These are phyloP conservation scores for Hybognathus amarus DNA, from an alignment of 2,797 vertebrate species.

Conservation along the genomic window DNA sequence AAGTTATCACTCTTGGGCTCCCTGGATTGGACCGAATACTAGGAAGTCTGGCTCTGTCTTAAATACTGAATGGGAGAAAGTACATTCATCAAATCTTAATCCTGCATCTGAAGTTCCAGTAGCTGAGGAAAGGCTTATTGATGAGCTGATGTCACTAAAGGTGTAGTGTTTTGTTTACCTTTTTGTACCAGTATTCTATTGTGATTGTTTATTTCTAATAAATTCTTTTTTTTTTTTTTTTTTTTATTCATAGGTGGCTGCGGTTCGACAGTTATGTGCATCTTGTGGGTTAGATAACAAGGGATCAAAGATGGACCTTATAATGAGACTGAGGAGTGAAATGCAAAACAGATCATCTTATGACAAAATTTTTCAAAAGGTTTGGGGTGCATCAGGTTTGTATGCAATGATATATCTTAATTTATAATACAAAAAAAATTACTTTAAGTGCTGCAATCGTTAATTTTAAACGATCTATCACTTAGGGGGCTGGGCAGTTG, in stretches of 20 bases:
- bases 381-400: constrained; percentile 6
- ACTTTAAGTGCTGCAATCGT: not conserved
- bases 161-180: not conserved
- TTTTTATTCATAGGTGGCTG: not conserved
- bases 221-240: not conserved
- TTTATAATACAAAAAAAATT: not conserved
- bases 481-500: not conserved
- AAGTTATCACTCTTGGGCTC: too few relatives aligned
- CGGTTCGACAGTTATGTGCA: not conserved
- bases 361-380: too few relatives aligned
- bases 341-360: not conserved
- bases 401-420: not conserved
- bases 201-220: not conserved
- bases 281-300: constrained; percentile 3
- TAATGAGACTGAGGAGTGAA: constrained; percentile 8
- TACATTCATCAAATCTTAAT: too few relatives aligned
- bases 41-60: too few relatives aligned
- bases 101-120: too few relatives aligned
- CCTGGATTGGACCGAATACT: too few relatives aligned
- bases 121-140: too few relatives aligned
- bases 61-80: too few relatives aligned
- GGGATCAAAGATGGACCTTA: constrained; percentile 17
- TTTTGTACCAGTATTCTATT: not conserved
- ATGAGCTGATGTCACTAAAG: too few relatives aligned
- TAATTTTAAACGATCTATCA: not conserved